These are phyloP conservation scores for Temnothorax nylanderi DNA, from an alignment of 1,140 invertebrate species.

Conservation along the genomic window DNA sequence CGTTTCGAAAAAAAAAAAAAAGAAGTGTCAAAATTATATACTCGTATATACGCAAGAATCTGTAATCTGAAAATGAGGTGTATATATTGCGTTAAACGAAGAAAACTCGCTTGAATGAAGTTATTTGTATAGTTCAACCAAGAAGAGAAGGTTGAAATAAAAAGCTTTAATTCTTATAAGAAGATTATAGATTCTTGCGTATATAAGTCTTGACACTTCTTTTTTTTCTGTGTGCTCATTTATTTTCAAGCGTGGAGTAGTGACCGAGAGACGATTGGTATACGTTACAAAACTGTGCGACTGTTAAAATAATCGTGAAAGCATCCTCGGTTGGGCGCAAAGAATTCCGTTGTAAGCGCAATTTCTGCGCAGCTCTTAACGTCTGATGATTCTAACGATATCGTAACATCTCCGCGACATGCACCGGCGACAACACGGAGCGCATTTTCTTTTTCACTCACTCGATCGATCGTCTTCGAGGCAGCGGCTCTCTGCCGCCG, in stretches of 20 bases:
- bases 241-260: background rate
- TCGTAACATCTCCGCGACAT: background rate
- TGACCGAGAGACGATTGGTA: background rate
- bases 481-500: constrained; percentile 34
- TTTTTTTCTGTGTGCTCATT: background rate
- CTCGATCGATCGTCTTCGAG: background rate
- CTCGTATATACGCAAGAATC: too few species aligned
- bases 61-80: too few species aligned
- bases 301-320: background rate
- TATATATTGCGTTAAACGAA: too few species aligned
- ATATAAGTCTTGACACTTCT: too few species aligned
- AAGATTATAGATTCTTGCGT: too few species aligned
- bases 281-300: background rate
- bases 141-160: too few species aligned
- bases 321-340: background rate
- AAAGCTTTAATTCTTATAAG: too few species aligned
- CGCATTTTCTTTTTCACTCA: constrained; percentile 3
- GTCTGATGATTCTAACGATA: background rate
- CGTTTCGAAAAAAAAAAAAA: background rate
- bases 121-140: too few species aligned
- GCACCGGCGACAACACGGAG: background rate
- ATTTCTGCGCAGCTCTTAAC: background rate
- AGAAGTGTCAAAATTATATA: too few species aligned
- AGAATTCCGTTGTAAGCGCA: background rate
- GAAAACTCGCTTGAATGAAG: too few species aligned